phyloP scores from a whole-genome alignment of 1,140 invertebrate genomes.

The Aporrectodea caliginosa region DNA sequence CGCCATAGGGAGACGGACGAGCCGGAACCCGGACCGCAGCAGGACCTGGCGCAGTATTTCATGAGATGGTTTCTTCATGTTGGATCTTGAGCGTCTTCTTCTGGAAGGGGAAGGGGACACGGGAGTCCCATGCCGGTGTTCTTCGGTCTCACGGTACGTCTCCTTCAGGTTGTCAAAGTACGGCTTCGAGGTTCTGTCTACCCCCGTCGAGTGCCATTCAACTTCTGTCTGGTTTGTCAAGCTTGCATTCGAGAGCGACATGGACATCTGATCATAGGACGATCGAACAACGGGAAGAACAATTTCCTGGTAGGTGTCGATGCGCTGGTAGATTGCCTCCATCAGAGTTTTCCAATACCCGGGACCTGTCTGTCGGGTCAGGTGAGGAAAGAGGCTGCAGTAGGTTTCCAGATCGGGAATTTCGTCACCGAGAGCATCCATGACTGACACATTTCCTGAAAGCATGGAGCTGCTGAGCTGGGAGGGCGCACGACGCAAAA shows the following conservation, averaged over 20 bases:
- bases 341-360: constrained; percentile 23
- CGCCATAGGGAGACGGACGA: constrained; percentile 18
- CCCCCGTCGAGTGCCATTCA: constrained; percentile 30
- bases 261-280: neutral
- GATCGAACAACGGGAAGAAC: constrained; percentile 26
- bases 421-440: constrained; percentile 18
- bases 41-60: constrained; percentile 23
- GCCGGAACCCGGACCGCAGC: constrained; percentile 28
- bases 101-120: neutral
- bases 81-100: constrained; percentile 10
- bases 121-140: constrained; percentile 4
- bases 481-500: neutral
- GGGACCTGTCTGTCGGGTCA: neutral
- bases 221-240: constrained; percentile 15
- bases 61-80: constrained; percentile 19
- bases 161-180: constrained; percentile 33
- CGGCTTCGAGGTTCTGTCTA: constrained; percentile 6
- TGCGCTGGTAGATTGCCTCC: constrained; percentile 22
- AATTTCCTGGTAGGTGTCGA: constrained; percentile 19
- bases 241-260: neutral
- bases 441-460: neutral
- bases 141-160: constrained; percentile 15
- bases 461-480: constrained; percentile 4
- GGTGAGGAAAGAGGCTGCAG: constrained; percentile 16
- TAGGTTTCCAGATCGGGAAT: constrained; percentile 29